Conservation (phyloP, 2,888 invertebrate genomes). For the Helobdella robusta region DNA sequence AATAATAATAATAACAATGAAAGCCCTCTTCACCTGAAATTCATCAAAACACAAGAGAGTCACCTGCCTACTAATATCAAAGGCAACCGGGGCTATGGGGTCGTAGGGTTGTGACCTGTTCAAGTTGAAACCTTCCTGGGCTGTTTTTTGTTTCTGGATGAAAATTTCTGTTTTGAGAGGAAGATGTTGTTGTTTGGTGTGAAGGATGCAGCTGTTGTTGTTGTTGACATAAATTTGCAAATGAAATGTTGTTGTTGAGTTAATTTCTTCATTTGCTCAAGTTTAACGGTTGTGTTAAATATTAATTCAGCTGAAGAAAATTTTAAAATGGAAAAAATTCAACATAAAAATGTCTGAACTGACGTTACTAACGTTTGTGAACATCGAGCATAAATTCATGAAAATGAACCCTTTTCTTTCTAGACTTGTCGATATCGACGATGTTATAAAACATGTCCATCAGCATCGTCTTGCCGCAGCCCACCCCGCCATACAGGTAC, state of each 20-base stretch:
- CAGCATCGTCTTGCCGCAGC: conserved; percentile 85
- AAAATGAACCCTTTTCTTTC: conserved; percentile 73
- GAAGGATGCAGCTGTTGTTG: too few species aligned
- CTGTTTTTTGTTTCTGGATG: conserved; percentile 60
- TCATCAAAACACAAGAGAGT: conserved; percentile 96
- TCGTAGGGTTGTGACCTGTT: conserved; percentile 68
- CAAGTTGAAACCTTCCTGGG: conserved; percentile 40
- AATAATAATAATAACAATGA: background rate
- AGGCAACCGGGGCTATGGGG: conserved; percentile 86
- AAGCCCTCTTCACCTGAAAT: conserved; percentile 67
- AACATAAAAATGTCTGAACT: too few species aligned
- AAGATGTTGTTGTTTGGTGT: too few species aligned
- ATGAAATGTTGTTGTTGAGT: too few species aligned
- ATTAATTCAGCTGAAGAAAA: background rate
- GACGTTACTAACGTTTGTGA: conserved; percentile 54
- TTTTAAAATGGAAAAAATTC: background rate
- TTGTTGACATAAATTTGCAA: too few species aligned
- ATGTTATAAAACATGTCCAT: conserved; percentile 93
- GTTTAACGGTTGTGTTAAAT: too few species aligned
- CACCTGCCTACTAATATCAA: conserved; percentile 69
- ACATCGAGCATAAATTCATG: conserved; percentile 95
- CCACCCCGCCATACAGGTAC: conserved; percentile 47
- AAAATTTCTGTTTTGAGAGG: conserved; percentile 43
- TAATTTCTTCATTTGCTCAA: too few species aligned
- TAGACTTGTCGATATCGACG: conserved; percentile 51